These are phyloP conservation scores for Phenganax marumi DNA, from an alignment of 92 coral and sea anemone species.

Conservation along the genomic window DNA sequence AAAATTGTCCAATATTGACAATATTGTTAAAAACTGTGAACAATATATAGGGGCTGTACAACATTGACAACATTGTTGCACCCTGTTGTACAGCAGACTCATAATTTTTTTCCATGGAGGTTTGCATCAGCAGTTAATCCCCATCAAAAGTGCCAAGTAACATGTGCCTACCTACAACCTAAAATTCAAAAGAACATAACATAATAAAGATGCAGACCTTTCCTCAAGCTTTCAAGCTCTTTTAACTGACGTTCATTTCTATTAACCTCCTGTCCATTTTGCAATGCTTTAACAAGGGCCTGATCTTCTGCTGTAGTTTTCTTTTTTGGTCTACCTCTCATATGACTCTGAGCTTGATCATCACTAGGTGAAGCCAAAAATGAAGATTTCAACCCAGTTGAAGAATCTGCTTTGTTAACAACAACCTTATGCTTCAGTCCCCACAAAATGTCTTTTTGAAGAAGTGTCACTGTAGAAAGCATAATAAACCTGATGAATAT, in stretches of 20 bases:
- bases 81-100: too few species aligned
- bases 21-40: too few species aligned
- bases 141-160: too few species aligned
- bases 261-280: constrained; percentile 34
- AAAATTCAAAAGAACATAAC: background rate
- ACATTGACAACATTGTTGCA: too few species aligned
- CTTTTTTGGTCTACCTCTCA: constrained; percentile 39
- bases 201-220: constrained; percentile 35
- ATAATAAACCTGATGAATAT: background rate
- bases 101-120: too few species aligned
- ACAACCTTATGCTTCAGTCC: constrained; percentile 19
- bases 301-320: constrained; percentile 37
- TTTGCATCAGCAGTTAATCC: background rate
- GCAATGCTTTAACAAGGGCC: constrained; percentile 36
- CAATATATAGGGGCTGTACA: too few species aligned
- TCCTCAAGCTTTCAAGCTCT: constrained; percentile 46
- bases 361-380: constrained; percentile 10
- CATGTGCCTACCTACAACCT: background rate
- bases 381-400: constrained; percentile 16
- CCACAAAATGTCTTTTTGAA: constrained; percentile 54
- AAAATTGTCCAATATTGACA: too few species aligned
- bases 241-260: constrained; percentile 49
- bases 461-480: constrained; percentile 42
- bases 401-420: constrained; percentile 47
- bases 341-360: constrained; percentile 6